These are phyloP conservation scores for Pandion haliaetus DNA, from an alignment of 2,113 vertebrate genomes.

Conservation along the genomic window DNA sequence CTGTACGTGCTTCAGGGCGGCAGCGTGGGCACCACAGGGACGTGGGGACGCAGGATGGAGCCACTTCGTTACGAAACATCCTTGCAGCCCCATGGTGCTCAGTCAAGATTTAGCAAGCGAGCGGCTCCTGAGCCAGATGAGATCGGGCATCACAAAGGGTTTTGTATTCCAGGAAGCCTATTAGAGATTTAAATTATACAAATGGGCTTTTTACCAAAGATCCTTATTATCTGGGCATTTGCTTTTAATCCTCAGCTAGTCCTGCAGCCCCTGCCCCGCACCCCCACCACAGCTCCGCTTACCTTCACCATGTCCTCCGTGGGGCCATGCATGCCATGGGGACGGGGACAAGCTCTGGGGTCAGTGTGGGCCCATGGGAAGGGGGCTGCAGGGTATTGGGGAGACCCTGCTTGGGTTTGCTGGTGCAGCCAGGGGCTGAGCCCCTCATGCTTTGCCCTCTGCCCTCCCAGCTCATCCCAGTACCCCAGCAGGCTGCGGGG, in stretches of 20 bases:
- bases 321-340: rapidly evolving
- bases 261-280: background rate
- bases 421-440: background rate
- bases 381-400: rapidly evolving
- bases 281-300: background rate
- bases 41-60: rapidly evolving
- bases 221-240: conserved; percentile 62
- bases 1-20: background rate
- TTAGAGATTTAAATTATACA: conserved; percentile 60
- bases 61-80: background rate
- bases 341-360: background rate
- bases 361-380: background rate
- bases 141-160: conserved; percentile 55
- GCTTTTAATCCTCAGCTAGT: conserved; percentile 38
- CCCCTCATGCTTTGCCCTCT: background rate
- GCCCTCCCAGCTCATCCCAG: background rate
- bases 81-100: background rate
- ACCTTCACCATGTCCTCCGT: background rate
- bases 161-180: conserved; percentile 67
- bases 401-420: background rate
- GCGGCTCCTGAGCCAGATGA: conserved; percentile 22
- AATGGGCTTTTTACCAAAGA: conserved; percentile 62
- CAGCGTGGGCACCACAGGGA: background rate
- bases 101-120: background rate
- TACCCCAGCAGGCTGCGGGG: background rate